Conservation (phyloP, 2,888 invertebrate species). For the Drosophila kambysellisi region DNA sequence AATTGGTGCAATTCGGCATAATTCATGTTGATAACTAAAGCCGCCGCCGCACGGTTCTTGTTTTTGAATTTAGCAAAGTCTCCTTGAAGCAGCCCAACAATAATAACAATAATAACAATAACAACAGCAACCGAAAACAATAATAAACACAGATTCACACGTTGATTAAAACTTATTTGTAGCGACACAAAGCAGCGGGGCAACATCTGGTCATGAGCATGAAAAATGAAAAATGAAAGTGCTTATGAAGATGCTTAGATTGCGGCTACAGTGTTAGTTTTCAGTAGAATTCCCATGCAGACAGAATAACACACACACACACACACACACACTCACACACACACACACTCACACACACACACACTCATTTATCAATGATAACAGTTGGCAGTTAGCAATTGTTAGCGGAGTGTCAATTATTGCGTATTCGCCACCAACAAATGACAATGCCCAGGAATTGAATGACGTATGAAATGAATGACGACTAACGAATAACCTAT, state of each 20-base stretch:
- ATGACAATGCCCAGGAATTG: constrained; percentile 34
- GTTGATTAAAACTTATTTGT: constrained; percentile 71
- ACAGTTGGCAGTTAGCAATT: constrained; percentile 32
- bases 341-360: not conserved
- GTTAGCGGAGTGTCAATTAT: constrained; percentile 59
- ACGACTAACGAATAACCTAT: constrained; percentile 26
- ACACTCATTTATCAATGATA: constrained; percentile 58
- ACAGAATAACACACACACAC: no score
- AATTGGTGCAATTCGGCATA: constrained; percentile 80
- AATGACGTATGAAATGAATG: constrained; percentile 32
- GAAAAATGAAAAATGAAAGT: constrained; percentile 65
- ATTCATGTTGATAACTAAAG: constrained; percentile 65
- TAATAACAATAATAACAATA: constrained; percentile 23
- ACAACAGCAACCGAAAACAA: constrained; percentile 14
- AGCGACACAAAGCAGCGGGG: constrained; percentile 52
- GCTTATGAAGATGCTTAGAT: constrained; percentile 19
- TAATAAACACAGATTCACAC: constrained; percentile 67
- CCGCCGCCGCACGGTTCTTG: constrained; percentile 24
- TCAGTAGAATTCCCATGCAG: not conserved
- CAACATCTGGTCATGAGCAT: constrained; percentile 42
- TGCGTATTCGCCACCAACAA: constrained; percentile 62
- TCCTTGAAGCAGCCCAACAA: constrained; percentile 37
- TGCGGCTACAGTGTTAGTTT: constrained; percentile 3
- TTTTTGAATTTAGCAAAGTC: constrained; percentile 66
- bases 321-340: not conserved